phyloP scores from a whole-genome alignment of 2,888 invertebrate species.

The Keiferia lycopersicella region DNA sequence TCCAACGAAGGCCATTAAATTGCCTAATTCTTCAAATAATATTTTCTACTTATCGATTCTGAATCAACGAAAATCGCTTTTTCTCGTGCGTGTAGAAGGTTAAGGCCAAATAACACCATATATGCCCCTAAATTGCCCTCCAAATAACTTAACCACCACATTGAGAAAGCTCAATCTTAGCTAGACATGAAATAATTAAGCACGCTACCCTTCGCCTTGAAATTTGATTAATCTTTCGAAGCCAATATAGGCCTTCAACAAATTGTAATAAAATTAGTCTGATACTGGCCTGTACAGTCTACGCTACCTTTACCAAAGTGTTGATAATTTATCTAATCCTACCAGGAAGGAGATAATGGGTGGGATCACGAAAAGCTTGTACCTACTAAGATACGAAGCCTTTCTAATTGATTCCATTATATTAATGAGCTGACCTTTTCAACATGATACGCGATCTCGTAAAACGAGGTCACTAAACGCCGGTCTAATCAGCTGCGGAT shows the following conservation, averaged over 20 bases:
- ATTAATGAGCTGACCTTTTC: constrained; percentile 26
- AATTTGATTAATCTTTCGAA: constrained; percentile 39
- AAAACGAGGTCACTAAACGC: constrained; percentile 21
- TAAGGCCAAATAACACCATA: constrained; percentile 38
- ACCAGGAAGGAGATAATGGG: constrained; percentile 7
- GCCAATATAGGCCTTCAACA: neutral
- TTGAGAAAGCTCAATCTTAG: constrained; percentile 47
- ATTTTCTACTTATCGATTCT: neutral
- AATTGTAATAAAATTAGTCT: constrained; percentile 1
- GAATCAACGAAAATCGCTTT: constrained; percentile 25
- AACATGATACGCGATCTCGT: constrained; percentile 18
- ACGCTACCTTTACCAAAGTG: neutral
- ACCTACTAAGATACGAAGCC: constrained; percentile 25
- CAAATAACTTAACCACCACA: constrained; percentile 41
- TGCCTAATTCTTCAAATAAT: neutral
- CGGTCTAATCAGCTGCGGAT: constrained; percentile 23
- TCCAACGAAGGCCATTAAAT: constrained; percentile 11
- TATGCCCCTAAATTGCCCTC: constrained; percentile 44
- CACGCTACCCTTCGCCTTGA: constrained; percentile 66
- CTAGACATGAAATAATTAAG: constrained; percentile 50
- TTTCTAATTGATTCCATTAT: constrained; percentile 29
- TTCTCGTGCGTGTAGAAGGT: constrained; percentile 34
- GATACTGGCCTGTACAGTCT: neutral
- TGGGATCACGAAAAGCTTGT: neutral
- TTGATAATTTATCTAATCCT: neutral